Evolutionary conservation across 2,113 vertebrate species (phyloP).

Genomic region (Hemichromis elongatus): DNA sequence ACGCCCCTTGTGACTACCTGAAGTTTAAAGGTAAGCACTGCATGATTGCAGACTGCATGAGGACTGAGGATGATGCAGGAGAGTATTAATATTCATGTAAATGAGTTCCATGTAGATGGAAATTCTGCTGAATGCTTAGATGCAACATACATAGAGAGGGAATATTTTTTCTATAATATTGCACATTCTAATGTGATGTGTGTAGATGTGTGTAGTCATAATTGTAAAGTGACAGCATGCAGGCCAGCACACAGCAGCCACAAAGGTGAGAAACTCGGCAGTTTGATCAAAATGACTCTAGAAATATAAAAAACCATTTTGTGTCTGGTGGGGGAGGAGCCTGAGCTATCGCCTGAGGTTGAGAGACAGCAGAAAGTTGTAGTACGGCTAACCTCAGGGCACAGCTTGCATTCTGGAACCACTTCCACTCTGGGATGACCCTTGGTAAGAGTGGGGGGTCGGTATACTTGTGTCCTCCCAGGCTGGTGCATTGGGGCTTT

Average conservation of each 20-base stretch:
- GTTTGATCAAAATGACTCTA: neutral
- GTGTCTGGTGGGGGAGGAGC: neutral
- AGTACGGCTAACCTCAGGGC: neutral
- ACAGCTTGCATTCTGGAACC: neutral
- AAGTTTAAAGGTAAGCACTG: slow-evolving; percentile 81
- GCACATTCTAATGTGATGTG: neutral
- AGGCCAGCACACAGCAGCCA: neutral
- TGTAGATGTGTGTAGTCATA: too few relatives aligned
- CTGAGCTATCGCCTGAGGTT: neutral
- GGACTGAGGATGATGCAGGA: neutral
- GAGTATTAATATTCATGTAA: neutral
- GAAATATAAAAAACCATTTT: neutral
- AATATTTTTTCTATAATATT: neutral
- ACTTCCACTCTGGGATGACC: neutral
- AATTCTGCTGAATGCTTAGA: neutral
- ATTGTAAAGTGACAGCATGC: too few relatives aligned
- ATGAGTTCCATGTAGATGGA: neutral
- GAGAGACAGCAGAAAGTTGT: neutral
- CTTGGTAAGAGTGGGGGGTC: neutral
- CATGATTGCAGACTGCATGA: neutral
- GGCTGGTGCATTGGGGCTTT: neutral
- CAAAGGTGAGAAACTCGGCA: neutral
- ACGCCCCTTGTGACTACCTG: slow-evolving; percentile 91
- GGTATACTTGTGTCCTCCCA: neutral
- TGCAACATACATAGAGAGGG: neutral